A percentile compares a stretch with the other conserved stretches of the same genome.
Conservation (phyloP, 2,888 invertebrate species). For the Dolichomitus sp. region DNA sequence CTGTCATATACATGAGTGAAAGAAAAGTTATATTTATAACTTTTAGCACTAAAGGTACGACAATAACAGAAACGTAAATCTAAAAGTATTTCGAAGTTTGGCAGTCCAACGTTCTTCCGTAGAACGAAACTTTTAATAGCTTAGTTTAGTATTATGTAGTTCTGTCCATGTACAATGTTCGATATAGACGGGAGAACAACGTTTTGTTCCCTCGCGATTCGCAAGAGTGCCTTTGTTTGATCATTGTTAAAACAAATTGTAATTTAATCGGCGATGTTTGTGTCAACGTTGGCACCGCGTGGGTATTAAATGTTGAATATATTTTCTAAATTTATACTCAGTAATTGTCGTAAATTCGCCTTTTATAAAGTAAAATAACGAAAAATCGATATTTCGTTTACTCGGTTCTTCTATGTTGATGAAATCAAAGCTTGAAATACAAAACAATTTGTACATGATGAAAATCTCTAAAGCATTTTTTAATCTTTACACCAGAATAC, state of each 20-base stretch:
- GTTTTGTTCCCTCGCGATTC: neutral
- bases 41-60: neutral
- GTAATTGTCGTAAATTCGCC: slow-evolving; percentile 2
- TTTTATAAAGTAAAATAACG: neutral
- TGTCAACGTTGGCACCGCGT: neutral
- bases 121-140: slow-evolving; percentile 14
- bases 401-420: slow-evolving; percentile 7
- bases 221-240: slow-evolving; percentile 27
- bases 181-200: slow-evolving; percentile 20
- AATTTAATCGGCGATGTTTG: slow-evolving; percentile 18
- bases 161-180: slow-evolving; percentile 27
- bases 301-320: slow-evolving; percentile 3
- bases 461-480: slow-evolving; percentile 17
- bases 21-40: neutral
- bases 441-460: slow-evolving; percentile 17
- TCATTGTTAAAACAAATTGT: slow-evolving; percentile 11
- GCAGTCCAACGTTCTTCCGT: neutral
- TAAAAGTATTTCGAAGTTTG: neutral
- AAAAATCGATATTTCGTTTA: neutral
- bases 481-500: slow-evolving; percentile 46
- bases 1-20: neutral
- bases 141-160: slow-evolving; percentile 8
- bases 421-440: slow-evolving; percentile 29
- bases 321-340: slow-evolving; percentile 19
- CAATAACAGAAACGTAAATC: neutral